Evolutionary conservation across 2,797 vertebrate genomes (phyloP).

Genomic region (Pseudochirops cupreus): DNA sequence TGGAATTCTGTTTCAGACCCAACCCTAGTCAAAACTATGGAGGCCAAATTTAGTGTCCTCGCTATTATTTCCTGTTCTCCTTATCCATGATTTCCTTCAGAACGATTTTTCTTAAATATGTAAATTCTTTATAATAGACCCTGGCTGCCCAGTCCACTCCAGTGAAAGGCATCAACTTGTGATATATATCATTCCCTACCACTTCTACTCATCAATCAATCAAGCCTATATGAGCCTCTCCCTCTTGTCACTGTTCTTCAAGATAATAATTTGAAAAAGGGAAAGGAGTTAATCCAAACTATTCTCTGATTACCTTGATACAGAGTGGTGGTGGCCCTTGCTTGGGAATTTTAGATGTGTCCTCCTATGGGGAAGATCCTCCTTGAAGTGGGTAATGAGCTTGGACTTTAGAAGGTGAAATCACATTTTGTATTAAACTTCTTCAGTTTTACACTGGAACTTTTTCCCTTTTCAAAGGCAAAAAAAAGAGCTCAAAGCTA

Average conservation of each 20-base stretch:
- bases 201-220: not conserved
- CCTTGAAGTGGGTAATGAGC: not conserved
- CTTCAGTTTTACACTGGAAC: too few species aligned
- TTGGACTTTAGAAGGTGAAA: too few species aligned
- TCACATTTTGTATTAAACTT: too few species aligned
- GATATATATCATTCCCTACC: not conserved
- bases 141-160: not conserved
- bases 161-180: not conserved
- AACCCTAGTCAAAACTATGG: not conserved
- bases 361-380: not conserved
- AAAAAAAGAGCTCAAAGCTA: too few species aligned
- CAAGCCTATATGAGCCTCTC: not conserved
- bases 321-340: not conserved
- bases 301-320: not conserved
- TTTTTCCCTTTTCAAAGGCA: too few species aligned
- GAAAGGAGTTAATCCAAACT: not conserved
- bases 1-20: not conserved
- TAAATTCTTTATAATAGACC: not conserved
- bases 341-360: not conserved
- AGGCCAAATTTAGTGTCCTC: not conserved
- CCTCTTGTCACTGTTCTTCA: not conserved
- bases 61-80: not conserved
- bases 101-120: not conserved
- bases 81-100: not conserved
- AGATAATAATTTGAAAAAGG: not conserved